phyloP scores from a whole-genome alignment of 1,140 invertebrate genomes.

The Hormaphis cornu region DNA sequence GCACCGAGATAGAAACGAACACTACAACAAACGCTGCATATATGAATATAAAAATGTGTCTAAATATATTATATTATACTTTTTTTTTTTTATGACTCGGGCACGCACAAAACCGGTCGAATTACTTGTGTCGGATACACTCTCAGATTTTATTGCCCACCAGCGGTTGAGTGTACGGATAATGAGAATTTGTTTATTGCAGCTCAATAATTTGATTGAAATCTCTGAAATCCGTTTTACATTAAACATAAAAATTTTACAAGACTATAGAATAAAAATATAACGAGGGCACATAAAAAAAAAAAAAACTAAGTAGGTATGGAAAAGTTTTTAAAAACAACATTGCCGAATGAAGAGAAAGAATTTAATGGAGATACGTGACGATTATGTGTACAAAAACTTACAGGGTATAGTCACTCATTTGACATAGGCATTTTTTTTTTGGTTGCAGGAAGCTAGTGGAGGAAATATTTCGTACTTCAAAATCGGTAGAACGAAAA shows the following conservation, averaged over 20 bases:
- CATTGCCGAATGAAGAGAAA: no score
- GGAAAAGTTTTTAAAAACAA: no score
- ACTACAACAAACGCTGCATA: neutral
- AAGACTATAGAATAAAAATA: neutral
- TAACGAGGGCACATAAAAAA: no score
- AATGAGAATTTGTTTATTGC: conserved; percentile 27
- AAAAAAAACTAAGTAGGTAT: no score
- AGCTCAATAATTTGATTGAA: conserved; percentile 14
- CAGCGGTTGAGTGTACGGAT: neutral
- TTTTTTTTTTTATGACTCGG: conserved; percentile 13
- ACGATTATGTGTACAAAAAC: no score
- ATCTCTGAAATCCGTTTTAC: neutral
- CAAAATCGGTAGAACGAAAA: no score
- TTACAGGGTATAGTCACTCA: no score
- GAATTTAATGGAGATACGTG: no score
- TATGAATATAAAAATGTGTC: neutral
- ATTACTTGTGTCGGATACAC: conserved; percentile 18
- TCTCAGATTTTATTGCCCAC: conserved; percentile 18
- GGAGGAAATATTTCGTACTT: no score
- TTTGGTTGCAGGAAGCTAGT: no score
- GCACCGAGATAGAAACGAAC: neutral
- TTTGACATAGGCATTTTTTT: no score
- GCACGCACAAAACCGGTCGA: conserved; percentile 12
- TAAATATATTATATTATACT: no score
- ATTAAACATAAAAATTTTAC: neutral